Evolutionary conservation across 2,888 invertebrate genomes (phyloP).

Genomic region (Cabera pusaria): DNA sequence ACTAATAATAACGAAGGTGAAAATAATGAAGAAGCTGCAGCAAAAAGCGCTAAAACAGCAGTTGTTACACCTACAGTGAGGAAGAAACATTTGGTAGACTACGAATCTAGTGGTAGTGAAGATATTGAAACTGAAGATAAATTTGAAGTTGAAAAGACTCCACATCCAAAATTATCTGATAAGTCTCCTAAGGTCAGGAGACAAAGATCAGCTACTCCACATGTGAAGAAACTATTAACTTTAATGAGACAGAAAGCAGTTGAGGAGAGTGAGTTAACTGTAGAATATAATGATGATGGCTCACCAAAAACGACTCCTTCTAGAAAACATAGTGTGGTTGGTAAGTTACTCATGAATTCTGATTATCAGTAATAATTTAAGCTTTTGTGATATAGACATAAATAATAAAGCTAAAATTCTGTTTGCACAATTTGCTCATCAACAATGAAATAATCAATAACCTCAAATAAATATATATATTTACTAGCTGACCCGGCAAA

Average conservation of each 20-base stretch:
- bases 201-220: conserved; percentile 62
- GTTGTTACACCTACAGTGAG: conserved; percentile 68
- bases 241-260: conserved; percentile 56
- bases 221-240: conserved; percentile 58
- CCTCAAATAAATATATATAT: too few species aligned
- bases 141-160: conserved; percentile 40
- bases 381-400: too few species aligned
- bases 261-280: conserved; percentile 54
- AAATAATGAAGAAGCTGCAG: conserved; percentile 58
- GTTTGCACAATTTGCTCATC: too few species aligned
- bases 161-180: conserved; percentile 47
- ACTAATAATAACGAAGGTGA: conserved; percentile 41
- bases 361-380: too few species aligned
- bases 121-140: conserved; percentile 44
- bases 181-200: conserved; percentile 61
- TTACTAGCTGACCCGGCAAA: too few species aligned
- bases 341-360: too few species aligned
- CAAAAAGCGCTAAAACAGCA: conserved; percentile 63
- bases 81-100: conserved; percentile 66
- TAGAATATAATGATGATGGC: conserved; percentile 42
- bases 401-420: too few species aligned
- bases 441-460: too few species aligned
- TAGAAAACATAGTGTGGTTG: too few species aligned
- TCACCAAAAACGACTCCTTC: conserved; percentile 54
- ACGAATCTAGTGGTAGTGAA: conserved; percentile 66